Evolutionary conservation across 2,113 vertebrate genomes (phyloP), one percentile per base, ranked within the genome.

Genomic region (Gymnarchus niloticus): DNA sequence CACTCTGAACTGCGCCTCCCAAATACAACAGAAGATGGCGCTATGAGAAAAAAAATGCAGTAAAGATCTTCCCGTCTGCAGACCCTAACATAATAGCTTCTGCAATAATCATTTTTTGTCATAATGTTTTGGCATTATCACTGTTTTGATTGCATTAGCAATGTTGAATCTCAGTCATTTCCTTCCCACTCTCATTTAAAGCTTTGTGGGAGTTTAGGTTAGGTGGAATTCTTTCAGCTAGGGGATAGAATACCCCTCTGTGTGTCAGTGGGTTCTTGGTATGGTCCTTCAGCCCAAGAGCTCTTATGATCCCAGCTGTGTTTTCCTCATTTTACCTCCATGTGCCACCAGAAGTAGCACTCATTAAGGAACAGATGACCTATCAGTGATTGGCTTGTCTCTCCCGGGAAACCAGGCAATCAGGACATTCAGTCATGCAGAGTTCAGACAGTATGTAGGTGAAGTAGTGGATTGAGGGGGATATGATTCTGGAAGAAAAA

Each of bases 21-120:
- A 83, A 17, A 57, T 59, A 12, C 54, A 23, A 56, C 82, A 83
- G 56, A 57, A 85, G 84, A 85, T 85, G 84, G 84, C 73, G 3
- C 23, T 80, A 56, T 56, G 52, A 46, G 51, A 9, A 51, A 37
- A 23, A n/a, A 56, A 85, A 78, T 85, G 3, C 23, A 33, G 51
- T 10, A 19, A 33, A 48, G 56, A 37, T 12, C 25, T 56, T 82
- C n/a, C 37, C 0, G 25, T 73, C 65, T 37, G 33, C 65, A n/a
- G 6, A 14, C 14, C 52, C 52, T 14, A 6, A 54, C 52, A 54
- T 6, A 54, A 6, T 54, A 6, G 52, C 52, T 54, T 6, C 73
- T 78, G 44, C 46, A 69, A 69, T 37, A 37, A n/a, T n/a, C n/a
- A n/a, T n/a, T 54, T 6, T 14, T 7, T 54, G 44, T 78, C 44